Conservation (phyloP, 2,888 invertebrate genomes). For the Agonopterix subpropinquella region DNA sequence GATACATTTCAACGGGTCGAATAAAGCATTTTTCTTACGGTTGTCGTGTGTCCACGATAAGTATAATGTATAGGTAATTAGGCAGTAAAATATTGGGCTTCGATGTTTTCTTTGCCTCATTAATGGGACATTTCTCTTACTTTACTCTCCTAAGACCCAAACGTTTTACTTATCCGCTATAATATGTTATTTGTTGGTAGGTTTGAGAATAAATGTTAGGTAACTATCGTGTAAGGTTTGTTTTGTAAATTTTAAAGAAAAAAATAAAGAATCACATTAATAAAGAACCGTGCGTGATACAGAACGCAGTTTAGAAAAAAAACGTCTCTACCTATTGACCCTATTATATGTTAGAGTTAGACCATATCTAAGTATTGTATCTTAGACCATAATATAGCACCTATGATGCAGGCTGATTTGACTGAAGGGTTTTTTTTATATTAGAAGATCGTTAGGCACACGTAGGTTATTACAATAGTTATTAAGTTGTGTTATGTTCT, state of each 20-base stretch:
- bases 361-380: too few species aligned
- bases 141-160: slow-evolving; percentile 37
- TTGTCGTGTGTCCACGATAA: slow-evolving; percentile 44
- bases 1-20: slow-evolving; percentile 52
- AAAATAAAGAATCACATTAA: too few species aligned
- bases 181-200: not conserved
- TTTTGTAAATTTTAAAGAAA: slow-evolving; percentile 1
- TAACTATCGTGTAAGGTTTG: not conserved
- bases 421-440: too few species aligned
- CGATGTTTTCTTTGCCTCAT: slow-evolving; percentile 57
- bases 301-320: too few species aligned
- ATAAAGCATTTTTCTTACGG: slow-evolving; percentile 51
- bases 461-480: too few species aligned
- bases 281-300: too few species aligned
- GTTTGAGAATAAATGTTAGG: not conserved
- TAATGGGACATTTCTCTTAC: slow-evolving; percentile 59
- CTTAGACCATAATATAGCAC: too few species aligned
- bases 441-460: too few species aligned
- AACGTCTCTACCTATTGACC: too few species aligned
- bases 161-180: slow-evolving; percentile 2
- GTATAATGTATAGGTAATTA: slow-evolving; percentile 71
- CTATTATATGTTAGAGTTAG: too few species aligned
- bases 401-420: too few species aligned
- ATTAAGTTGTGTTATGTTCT: too few species aligned
- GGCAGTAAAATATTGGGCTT: slow-evolving; percentile 61